Evolutionary conservation across 2,797 vertebrate species (phyloP).

Genomic region (Lerista edwardsae): DNA sequence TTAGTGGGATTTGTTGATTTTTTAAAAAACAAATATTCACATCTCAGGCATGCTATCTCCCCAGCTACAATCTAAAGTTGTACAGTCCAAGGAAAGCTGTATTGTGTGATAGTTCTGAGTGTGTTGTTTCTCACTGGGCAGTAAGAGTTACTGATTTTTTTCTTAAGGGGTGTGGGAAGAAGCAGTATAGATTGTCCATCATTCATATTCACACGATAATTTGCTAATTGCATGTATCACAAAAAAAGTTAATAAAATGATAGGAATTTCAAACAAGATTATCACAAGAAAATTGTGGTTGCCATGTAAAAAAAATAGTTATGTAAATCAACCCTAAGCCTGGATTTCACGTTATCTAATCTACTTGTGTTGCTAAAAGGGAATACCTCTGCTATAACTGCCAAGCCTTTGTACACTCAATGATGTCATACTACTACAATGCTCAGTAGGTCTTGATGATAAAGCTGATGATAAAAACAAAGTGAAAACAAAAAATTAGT

Average conservation of each 20-base stretch:
- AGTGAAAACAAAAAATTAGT: conserved; percentile 57
- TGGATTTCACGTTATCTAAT: conserved; percentile 64
- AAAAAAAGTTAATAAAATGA: neutral
- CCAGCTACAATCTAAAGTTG: neutral
- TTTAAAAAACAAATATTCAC: too few relatives aligned
- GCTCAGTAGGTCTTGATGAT: conserved; percentile 70
- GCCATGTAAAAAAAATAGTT: conserved; percentile 57
- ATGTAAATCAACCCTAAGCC: conserved; percentile 50
- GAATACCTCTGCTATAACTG: conserved; percentile 64
- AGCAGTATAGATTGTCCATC: neutral
- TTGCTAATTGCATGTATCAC: neutral
- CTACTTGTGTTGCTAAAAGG: conserved; percentile 67
- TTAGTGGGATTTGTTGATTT: too few relatives aligned
- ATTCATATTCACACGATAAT: neutral
- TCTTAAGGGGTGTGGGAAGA: neutral
- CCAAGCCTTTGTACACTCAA: conserved; percentile 73
- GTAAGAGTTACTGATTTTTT: neutral
- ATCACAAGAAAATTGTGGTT: neutral
- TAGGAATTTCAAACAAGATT: neutral
- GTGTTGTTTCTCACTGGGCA: neutral
- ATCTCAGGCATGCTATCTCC: neutral
- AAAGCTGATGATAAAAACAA: conserved; percentile 52
- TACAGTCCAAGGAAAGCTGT: neutral
- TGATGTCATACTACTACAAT: conserved; percentile 63
- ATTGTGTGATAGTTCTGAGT: neutral